Base-by-base conservation (phyloP, 1,140 invertebrate species). In the Drosophila quadrilineata region DNA sequence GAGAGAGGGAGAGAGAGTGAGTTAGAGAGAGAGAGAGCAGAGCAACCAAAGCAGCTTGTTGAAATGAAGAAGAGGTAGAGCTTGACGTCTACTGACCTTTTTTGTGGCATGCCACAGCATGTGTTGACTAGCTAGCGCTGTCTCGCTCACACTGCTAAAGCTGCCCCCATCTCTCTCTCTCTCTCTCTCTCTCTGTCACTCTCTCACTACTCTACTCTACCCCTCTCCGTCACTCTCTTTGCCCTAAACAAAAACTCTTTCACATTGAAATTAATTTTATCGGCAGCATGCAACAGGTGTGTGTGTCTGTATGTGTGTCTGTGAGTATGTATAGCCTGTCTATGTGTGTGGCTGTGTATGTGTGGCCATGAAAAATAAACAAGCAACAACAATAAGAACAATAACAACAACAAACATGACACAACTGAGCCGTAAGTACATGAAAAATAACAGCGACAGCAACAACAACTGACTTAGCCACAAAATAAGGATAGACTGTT, bases 211-310 rank as follows among this genome's bases (percentile, higher is more conserved):
- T n/a, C n/a, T 38, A 9, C 28, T 43, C 19, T 21, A 46, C 24
- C 10, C 5, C 26, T 43, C 36, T 24, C 28, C 53, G 12, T 28
- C 53, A 10, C 43, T 33, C 50, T 43, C n/a, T n/a, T n/a, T n/a
- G n/a, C n/a, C n/a, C n/a, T n/a, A n/a, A n/a, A n/a, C n/a, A n/a
- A n/a, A n/a, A n/a, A n/a, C n/a, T n/a, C n/a, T n/a, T n/a, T n/a
- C n/a, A 49, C 64, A 60, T 66, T 64, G 67, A 72, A 82, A 82
- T 85, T 77, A 77, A 84, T 84, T 77, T 85, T 60, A 77, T 64
- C 59, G 66, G 40, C 50, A 29, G 58, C 58, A 48, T 64, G 65
- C 77, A 84, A 84, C 77, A 82, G 77, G 77, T 82, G 77, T 59
- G 70, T 12, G 43, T 48, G 12, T 40, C 28, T 26, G 10, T 14